Conservation (phyloP, 92 coral and sea anemone genomes). For the Phenganax marumi region DNA sequence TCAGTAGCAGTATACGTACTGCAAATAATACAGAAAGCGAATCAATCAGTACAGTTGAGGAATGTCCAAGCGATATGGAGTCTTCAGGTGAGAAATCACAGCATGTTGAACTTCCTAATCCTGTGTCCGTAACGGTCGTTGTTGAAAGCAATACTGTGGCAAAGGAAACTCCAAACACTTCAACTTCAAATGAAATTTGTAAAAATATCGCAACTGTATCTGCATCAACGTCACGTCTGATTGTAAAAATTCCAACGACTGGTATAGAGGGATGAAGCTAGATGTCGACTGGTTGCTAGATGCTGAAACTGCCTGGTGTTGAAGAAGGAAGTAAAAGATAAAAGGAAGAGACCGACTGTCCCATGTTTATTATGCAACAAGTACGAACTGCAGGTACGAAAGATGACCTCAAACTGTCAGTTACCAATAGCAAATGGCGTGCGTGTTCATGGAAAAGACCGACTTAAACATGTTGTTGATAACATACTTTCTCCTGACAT, state of each 20-base stretch:
- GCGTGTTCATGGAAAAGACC: neutral
- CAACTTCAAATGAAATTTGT: neutral
- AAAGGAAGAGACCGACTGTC: neutral
- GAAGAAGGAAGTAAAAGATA: neutral
- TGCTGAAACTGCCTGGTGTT: neutral
- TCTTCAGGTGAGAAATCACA: neutral
- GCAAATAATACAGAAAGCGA: neutral
- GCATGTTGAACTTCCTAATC: too few relatives aligned
- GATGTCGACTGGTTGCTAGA: too few relatives aligned
- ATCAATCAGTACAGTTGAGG: neutral
- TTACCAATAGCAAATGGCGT: neutral
- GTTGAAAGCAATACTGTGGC: too few relatives aligned
- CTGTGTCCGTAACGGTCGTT: too few relatives aligned
- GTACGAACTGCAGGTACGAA: neutral
- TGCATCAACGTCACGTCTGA: neutral
- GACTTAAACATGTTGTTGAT: conserved; percentile 3
- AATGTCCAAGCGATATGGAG: neutral
- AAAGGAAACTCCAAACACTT: too few relatives aligned
- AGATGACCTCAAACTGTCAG: neutral
- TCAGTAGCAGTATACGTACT: neutral
- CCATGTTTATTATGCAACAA: neutral
- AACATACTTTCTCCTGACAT: neutral
- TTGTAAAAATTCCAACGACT: neutral
- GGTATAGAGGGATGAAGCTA: neutral
- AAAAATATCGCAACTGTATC: neutral